Evolutionary conservation across 2,113 vertebrate genomes (phyloP).

Genomic region (Chaenogobius annularis): DNA sequence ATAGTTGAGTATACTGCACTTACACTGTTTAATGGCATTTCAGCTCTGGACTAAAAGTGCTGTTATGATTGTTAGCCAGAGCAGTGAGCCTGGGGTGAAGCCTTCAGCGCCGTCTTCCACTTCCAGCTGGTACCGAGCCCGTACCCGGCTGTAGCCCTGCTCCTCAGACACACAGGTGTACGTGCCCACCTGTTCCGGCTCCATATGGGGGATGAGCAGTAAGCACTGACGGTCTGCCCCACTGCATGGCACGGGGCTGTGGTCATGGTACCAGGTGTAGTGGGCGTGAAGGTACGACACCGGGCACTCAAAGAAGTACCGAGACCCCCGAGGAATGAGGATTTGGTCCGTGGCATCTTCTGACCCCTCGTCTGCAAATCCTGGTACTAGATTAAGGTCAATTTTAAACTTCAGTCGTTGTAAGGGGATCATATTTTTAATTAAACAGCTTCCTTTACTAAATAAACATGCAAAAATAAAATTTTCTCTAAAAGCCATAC

Average conservation of each 20-base stretch:
- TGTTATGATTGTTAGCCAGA: constrained; percentile 32
- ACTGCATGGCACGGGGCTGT: not conserved
- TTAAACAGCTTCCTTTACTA: not conserved
- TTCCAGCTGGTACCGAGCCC: constrained; percentile 2
- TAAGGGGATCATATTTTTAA: not conserved
- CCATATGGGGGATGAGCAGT: constrained; percentile 51
- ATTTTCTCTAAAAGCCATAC: not conserved
- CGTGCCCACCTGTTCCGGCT: constrained; percentile 11
- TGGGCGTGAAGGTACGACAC: constrained; percentile 60
- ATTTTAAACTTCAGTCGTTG: not conserved
- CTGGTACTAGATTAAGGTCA: not conserved
- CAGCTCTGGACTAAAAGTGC: not conserved
- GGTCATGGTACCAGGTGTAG: constrained; percentile 52
- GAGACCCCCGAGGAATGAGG: constrained; percentile 10
- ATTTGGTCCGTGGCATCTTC: fast-evolving
- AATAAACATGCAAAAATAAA: not conserved
- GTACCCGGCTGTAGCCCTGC: constrained; percentile 16
- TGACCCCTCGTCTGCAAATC: fast-evolving
- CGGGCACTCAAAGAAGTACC: constrained; percentile 54
- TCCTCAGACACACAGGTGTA: constrained; percentile 63
- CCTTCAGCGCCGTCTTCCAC: not conserved
- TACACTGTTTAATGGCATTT: not conserved
- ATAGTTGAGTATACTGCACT: too few species aligned
- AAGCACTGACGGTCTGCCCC: constrained; percentile 21
- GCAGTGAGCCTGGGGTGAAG: fast-evolving